Evolutionary conservation across 1,140 invertebrate species (phyloP), one percentile per base, ranked within the genome.

Genomic region (Hesperophylax magnus): DNA sequence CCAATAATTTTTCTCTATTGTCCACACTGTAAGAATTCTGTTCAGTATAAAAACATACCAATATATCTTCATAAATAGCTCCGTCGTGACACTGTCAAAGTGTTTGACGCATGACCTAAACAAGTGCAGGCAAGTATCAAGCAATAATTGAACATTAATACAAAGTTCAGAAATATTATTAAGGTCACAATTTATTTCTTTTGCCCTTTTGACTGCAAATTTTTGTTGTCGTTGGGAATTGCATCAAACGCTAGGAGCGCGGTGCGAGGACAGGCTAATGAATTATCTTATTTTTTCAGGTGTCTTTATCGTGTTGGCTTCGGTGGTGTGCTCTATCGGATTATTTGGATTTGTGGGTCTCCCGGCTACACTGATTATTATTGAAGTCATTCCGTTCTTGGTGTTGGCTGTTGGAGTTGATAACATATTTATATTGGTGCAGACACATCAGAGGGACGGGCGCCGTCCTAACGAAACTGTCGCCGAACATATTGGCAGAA

Each of bases 361-460:
- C n/a, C 93, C 97, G 0, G 97, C 97, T 0, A 99, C 98, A 0
- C 89, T 99, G 7, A 99, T 99, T 84, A 99, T 99, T 79, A 95
- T 99, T 31, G 98, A 99, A 91, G 96, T 99, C 4, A 98, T 99
- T 82, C 98, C 98, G 0, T 99, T 99, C 91, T 90, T 99, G 58
- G 98, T 99, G 3, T 90, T 99, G 67, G 98, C 98, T 9, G 97
- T 99, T 17, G 98, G 98, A 4, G 98, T 99, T 0, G 98, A 99
- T 88, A 99, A 99, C 88, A 99, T 99, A 85, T 99, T 99, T 88
- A 99, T 99, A 84, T 90, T 99, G 39, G 98, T 99, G 9, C 98
- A 97, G 89, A 96, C 94, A 2, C 94, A 93, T 86, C 95, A 97
- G 86, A 87, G 95, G 17, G 94, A 95, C 86, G 88, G 87, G 1